Evolutionary conservation across 2,888 invertebrate genomes (phyloP), one percentile per base, ranked within the genome.

Genomic region (Leptopilina myrica): DNA sequence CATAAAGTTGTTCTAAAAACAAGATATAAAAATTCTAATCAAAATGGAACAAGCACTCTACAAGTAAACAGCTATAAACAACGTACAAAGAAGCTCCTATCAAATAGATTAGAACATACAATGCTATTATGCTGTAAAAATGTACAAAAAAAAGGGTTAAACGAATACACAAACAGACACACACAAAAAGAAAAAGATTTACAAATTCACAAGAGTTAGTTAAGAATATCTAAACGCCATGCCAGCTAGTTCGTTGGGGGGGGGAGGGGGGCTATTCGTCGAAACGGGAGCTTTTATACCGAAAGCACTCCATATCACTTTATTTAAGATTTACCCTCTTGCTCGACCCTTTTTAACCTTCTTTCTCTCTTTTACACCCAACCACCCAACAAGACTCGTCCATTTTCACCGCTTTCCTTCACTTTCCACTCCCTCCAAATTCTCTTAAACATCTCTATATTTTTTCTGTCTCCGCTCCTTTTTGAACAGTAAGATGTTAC

Each of bases 241-340:
- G 84, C 82, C 9, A 7, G 43, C 43, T 33, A 73, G 82, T 84
- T 12, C 20, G 49, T 80, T n/a, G n/a, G n/a, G n/a, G n/a, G n/a
- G n/a, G n/a, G n/a, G n/a, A n/a, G n/a, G n/a, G 80, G 85, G 86
- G 86, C 86, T 87, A 88, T 86, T 87, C 87, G 86, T 84, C 87
- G 87, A 86, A 91, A 91, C 90, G 90, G 90, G 90, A 90, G 91
- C 91, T 91, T 90, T 90, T 90, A 90, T 91, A 91, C 33, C 91
- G 90, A 90, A 91, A 91, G 91, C 90, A 91, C 91, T 91, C 91
- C 91, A 91, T 91, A 91, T 91, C 91, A 91, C 91, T 91, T 91
- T 91, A 91, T 91, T 91, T 91, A 91, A 91, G 91, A 91, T 91
- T 91, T 91, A 91, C 91, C 91, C 90, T 91, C 91, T 91, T 89